A percentile compares a stretch with the other conserved stretches of the same genome.
These are phyloP conservation scores for Corythornis cristatus DNA, from an alignment of 2,113 vertebrate genomes.

Conservation along the genomic window DNA sequence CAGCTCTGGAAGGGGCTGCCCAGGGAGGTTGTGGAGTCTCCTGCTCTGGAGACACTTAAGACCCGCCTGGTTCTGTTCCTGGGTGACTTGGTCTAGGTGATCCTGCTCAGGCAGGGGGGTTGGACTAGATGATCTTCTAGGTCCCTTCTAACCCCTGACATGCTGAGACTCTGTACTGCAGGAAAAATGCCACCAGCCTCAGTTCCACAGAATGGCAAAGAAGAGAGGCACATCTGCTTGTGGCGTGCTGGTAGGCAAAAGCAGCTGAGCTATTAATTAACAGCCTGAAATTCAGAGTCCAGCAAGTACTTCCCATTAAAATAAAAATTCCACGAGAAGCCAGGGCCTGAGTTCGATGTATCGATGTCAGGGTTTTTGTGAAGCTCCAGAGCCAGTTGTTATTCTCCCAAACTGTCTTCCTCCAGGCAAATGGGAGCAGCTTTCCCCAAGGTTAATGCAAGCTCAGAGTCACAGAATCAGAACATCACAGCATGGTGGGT, in stretches of 20 bases:
- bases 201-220: background rate
- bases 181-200: background rate
- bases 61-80: too few species aligned
- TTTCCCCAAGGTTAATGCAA: background rate
- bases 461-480: background rate
- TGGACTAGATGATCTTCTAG: too few species aligned
- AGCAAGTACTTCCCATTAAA: background rate
- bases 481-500: background rate
- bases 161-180: too few species aligned
- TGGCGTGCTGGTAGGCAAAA: background rate
- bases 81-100: too few species aligned
- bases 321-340: background rate
- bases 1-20: too few species aligned
- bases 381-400: background rate
- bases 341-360: fast-evolving
- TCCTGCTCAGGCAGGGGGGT: too few species aligned
- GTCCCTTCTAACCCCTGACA: too few species aligned
- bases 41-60: too few species aligned
- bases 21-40: too few species aligned
- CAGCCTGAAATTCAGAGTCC: background rate
- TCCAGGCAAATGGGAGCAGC: background rate
- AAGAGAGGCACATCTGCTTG: background rate
- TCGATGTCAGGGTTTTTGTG: background rate
- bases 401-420: background rate
- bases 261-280: background rate